A percentile compares a stretch with the other conserved stretches of the same genome.
Conservation (phyloP, 1,140 invertebrate species). For the Drosophila guanche region DNA sequence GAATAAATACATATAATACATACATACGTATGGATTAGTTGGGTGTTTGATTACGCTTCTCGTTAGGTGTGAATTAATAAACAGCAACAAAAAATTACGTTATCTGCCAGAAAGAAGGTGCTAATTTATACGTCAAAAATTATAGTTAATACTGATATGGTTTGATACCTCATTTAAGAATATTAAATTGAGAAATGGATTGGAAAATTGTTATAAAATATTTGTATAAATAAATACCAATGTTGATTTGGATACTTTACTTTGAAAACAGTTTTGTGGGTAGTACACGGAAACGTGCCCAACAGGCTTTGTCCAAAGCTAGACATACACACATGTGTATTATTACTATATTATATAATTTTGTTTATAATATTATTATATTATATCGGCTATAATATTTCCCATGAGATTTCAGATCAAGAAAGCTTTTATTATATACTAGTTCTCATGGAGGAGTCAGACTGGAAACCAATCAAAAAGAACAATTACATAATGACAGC, state of each 20-base stretch:
- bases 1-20: constrained; percentile 6
- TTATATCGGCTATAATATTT: no score
- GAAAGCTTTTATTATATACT: not conserved
- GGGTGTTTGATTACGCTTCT: constrained; percentile 39
- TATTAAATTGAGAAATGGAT: not conserved
- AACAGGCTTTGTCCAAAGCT: constrained; percentile 12
- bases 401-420: constrained; percentile 7
- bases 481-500: constrained; percentile 13
- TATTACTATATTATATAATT: not conserved
- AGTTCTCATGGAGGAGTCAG: constrained; percentile 1
- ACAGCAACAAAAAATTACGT: constrained; percentile 44
- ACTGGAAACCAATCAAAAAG: not conserved
- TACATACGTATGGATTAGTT: constrained; percentile 27
- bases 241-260: no score
- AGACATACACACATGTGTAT: not conserved
- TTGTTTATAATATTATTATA: no score
- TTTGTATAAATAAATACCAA: no score
- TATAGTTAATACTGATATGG: not conserved
- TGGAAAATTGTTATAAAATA: no score
- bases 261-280: no score
- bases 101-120: constrained; percentile 34
- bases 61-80: constrained; percentile 53
- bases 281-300: constrained; percentile 11
- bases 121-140: constrained; percentile 16
- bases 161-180: constrained; percentile 15